Percentiles rank a stretch among this genome's conserved stretches.
Conservation (phyloP, 92 coral and sea anemone species). For the Meandrina meandrites region DNA sequence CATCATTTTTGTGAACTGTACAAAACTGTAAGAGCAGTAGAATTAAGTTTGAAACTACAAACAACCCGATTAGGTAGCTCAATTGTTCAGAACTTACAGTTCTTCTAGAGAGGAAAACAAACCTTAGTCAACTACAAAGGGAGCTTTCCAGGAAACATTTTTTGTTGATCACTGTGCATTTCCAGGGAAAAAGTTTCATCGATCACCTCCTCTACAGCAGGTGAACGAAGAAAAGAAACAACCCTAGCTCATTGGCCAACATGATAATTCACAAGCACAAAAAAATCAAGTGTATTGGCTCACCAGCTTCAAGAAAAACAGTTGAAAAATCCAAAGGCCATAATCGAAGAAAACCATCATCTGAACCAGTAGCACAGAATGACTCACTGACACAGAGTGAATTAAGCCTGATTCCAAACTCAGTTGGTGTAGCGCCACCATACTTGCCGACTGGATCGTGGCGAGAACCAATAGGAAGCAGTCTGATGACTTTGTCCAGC, state of each 20-base stretch:
- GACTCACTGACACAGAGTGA: conserved; percentile 87
- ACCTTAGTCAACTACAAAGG: no score
- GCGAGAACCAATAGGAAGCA: conserved; percentile 84
- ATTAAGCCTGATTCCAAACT: conserved; percentile 82
- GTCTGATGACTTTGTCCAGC: conserved; percentile 83
- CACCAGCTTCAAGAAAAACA: conserved; percentile 97
- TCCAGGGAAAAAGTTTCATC: no score
- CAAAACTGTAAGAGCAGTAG: no score
- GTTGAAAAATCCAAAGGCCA: conserved; percentile 92
- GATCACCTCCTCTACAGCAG: no score
- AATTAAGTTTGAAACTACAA: no score
- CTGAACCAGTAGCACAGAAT: conserved; percentile 95
- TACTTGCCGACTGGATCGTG: conserved; percentile 67
- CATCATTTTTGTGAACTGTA: no score
- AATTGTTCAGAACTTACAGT: no score
- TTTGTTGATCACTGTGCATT: no score
- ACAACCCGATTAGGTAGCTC: no score
- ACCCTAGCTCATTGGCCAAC: no score
- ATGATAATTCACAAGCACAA: not conserved
- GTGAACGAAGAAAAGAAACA: no score
- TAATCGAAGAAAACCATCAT: conserved; percentile 91
- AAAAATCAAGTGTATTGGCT: not conserved
- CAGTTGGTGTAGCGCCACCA: conserved; percentile 68
- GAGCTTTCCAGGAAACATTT: no score
- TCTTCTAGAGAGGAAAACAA: not conserved